These are phyloP conservation scores for Sialia sialis DNA, from an alignment of 2,113 vertebrate species.

Conservation along the genomic window DNA sequence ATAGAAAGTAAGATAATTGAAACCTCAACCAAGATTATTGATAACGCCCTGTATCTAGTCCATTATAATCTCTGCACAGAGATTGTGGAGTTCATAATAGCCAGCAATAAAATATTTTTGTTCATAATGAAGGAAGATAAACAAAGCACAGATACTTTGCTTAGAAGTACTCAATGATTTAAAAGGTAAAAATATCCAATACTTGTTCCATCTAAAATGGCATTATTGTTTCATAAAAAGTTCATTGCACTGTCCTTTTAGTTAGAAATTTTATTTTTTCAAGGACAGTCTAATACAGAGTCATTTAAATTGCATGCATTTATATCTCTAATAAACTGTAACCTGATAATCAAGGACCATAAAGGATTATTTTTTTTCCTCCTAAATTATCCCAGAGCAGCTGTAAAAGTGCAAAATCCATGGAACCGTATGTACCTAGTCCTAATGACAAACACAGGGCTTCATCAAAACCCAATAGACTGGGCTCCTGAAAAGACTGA, in stretches of 20 bases:
- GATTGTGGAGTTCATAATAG: conserved; percentile 71
- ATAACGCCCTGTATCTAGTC: conserved; percentile 53
- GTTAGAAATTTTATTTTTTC: conserved; percentile 55
- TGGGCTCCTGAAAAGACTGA: background rate
- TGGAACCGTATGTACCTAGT: conserved; percentile 44
- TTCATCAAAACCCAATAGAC: background rate
- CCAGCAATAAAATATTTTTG: conserved; percentile 73
- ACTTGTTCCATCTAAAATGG: conserved; percentile 11
- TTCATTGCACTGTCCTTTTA: conserved; percentile 26
- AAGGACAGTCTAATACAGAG: conserved; percentile 69
- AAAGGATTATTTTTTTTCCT: conserved; percentile 79
- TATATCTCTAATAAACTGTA: conserved; percentile 76
- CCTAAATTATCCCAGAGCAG: conserved; percentile 69
- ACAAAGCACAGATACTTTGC: background rate
- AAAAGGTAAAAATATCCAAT: conserved; percentile 13
- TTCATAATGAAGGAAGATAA: conserved; percentile 47
- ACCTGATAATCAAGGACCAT: conserved; percentile 69
- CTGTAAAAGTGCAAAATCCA: conserved; percentile 82
- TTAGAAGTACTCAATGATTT: conserved; percentile 19
- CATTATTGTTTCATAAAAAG: conserved; percentile 22
- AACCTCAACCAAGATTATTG: conserved; percentile 67
- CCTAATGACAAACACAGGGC: conserved; percentile 26
- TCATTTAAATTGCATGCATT: conserved; percentile 68
- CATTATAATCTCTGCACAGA: conserved; percentile 69
- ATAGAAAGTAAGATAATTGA: conserved; percentile 17